These are phyloP conservation scores for Lynx canadensis DNA, from an alignment of 2,113 vertebrate genomes.

Conservation along the genomic window DNA sequence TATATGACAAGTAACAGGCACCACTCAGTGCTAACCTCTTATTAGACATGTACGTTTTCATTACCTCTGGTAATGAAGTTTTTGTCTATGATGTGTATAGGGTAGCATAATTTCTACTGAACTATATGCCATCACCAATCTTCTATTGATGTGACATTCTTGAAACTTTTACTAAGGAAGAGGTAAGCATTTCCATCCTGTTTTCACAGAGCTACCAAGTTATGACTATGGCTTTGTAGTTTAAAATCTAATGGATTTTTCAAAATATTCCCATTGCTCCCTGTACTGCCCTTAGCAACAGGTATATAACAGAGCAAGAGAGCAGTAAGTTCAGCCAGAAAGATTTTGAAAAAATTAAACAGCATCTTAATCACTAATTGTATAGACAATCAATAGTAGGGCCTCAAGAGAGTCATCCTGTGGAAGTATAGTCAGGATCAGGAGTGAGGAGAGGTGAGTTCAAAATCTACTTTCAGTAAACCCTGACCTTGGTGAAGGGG, in stretches of 20 bases:
- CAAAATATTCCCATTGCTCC: neutral
- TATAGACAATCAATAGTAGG: neutral
- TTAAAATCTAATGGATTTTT: neutral
- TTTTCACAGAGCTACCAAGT: constrained; percentile 26
- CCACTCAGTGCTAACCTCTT: neutral
- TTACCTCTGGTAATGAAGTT: neutral
- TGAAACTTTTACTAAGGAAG: neutral
- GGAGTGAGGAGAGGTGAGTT: neutral
- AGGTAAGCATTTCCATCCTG: neutral
- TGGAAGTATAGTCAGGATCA: neutral
- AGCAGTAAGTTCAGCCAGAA: neutral
- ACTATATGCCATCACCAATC: neutral
- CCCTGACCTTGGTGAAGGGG: neutral
- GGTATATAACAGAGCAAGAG: neutral
- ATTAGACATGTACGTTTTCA: constrained; percentile 15
- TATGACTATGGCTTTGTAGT: constrained; percentile 5
- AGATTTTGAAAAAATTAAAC: constrained; percentile 10
- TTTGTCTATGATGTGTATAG: neutral
- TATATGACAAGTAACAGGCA: neutral
- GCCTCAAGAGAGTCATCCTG: neutral
- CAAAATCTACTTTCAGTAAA: neutral
- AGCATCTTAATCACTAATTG: constrained; percentile 15
- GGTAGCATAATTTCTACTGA: neutral
- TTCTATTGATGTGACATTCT: neutral
- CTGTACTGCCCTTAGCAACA: neutral